Conservation (phyloP, 2,797 vertebrate genomes). For the Xyrichtys novacula region DNA sequence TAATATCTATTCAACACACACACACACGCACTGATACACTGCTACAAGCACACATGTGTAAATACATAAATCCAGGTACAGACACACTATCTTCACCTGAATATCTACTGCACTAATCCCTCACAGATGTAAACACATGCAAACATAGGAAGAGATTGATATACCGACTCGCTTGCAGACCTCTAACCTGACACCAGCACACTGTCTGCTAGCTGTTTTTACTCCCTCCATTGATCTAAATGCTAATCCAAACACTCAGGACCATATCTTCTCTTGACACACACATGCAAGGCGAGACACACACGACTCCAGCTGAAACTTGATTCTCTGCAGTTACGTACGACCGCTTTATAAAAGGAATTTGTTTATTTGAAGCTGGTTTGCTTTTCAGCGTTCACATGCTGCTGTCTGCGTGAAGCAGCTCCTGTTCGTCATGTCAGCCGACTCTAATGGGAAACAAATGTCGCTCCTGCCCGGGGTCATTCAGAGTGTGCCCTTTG, state of each 20-base stretch:
- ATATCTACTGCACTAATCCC: neutral
- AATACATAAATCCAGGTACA: neutral
- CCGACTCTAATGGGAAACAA: slow-evolving; percentile 42
- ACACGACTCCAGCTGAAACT: slow-evolving; percentile 25
- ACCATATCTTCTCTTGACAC: slow-evolving; percentile 30
- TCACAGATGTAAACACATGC: slow-evolving; percentile 2
- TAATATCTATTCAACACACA: neutral
- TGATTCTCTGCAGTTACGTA: slow-evolving; percentile 25
- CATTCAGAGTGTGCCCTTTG: slow-evolving; percentile 19
- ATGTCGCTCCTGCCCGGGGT: slow-evolving; percentile 33
- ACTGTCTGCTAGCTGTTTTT: slow-evolving; percentile 5
- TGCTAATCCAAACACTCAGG: slow-evolving; percentile 54
- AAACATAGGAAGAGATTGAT: slow-evolving; percentile 2
- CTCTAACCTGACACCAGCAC: neutral
- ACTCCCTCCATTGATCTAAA: slow-evolving; percentile 28
- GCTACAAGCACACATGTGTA: neutral
- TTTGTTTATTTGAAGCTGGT: slow-evolving; percentile 47
- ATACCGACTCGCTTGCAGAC: neutral
- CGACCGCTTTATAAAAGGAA: slow-evolving; percentile 34
- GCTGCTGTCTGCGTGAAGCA: slow-evolving; percentile 1
- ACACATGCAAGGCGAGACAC: slow-evolving; percentile 3
- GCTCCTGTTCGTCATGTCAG: slow-evolving; percentile 25
- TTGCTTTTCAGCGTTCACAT: slow-evolving; percentile 4
- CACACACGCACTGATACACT: neutral
- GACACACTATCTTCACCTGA: neutral